These are phyloP conservation scores for Coregonus ussuriensis DNA, from an alignment of 2,797 vertebrate species.

Conservation along the genomic window DNA sequence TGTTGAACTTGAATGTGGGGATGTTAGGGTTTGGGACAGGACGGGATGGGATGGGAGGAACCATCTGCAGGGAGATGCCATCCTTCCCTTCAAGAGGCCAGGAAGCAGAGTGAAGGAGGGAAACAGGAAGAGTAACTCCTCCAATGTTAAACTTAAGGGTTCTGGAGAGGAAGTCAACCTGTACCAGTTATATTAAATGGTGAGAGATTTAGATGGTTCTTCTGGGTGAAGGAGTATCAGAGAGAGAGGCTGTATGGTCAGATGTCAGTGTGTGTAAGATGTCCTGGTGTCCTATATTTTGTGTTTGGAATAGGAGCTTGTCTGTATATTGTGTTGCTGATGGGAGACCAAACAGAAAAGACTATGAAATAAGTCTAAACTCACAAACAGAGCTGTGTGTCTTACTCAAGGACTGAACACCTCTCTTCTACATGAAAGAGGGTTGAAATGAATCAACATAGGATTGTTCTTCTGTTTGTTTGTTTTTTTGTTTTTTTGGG, in stretches of 20 bases:
- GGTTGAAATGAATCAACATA: background rate
- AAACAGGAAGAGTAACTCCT: constrained; percentile 57
- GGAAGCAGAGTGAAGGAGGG: constrained; percentile 70
- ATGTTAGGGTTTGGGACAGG: background rate
- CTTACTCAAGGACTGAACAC: background rate
- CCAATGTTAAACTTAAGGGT: constrained; percentile 23
- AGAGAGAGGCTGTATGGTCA: constrained; percentile 10
- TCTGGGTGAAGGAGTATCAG: constrained; percentile 15
- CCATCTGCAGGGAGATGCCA: constrained; percentile 54
- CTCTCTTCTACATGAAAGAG: background rate
- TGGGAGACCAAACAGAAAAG: background rate
- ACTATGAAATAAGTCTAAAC: background rate
- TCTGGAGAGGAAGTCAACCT: constrained; percentile 53
- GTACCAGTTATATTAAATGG: constrained; percentile 52
- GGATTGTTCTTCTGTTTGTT: background rate
- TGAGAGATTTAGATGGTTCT: constrained; percentile 36
- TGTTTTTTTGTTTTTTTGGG: background rate
- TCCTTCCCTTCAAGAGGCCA: constrained; percentile 63
- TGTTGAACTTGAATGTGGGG: constrained; percentile 38
- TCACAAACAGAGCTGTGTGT: too few relatives aligned
- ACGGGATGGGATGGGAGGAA: constrained; percentile 66
- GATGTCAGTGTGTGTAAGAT: background rate
- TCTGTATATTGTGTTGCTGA: background rate
- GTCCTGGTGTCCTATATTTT: constrained; percentile 2
- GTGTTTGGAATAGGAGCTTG: background rate